Base-by-base conservation (phyloP, 2,888 invertebrate genomes). In the Bellardia bayeri region DNA sequence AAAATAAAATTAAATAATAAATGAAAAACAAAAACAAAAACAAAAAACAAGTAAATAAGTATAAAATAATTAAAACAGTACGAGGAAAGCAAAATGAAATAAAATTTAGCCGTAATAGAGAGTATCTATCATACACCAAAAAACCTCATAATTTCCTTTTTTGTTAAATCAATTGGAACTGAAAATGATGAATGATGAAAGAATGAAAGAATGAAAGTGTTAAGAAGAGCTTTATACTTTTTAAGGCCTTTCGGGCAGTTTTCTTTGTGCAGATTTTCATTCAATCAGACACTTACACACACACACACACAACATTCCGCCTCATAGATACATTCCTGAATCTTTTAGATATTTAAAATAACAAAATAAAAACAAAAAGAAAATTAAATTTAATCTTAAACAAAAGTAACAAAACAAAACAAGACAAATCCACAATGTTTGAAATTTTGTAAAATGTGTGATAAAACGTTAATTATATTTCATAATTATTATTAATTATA, bases 401-500 rank as follows among this genome's bases (percentile, higher is more conserved):
- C 5, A 23, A 51, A 51, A 61, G 14, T 11, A 58, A 72, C 13
- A 23, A 49, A 16, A 51, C 30, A 58, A 58, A 66, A 82, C 56
- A 64, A 75, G 61, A 56, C 51, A 71, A 85, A 75, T 81, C 75
- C 85, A 75, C 75, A 72, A 86, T 78, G 76, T 86, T 86, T 86
- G 63, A 78, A 84, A 82, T 78, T 82, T 81, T 87, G 78, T 87
- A 82, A 88, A 88, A 88, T 84, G 88, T 88, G 88, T 88, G 88
- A 86, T 86, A 88, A 86, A 86, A 86, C 85, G 88, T 88, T 88
- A 86, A 88, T 86, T 88, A 88, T 88, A 86, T 86, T 88, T 86
- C 81, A 83, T 88, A 87, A 87, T 87, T 80, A 85, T 85, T 88
- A 81, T 75, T 75, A 72, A 82, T 68, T 84, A 75, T 45, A 81